Base-by-base conservation (phyloP, 2,113 vertebrate species). In the Malurus elegans region DNA sequence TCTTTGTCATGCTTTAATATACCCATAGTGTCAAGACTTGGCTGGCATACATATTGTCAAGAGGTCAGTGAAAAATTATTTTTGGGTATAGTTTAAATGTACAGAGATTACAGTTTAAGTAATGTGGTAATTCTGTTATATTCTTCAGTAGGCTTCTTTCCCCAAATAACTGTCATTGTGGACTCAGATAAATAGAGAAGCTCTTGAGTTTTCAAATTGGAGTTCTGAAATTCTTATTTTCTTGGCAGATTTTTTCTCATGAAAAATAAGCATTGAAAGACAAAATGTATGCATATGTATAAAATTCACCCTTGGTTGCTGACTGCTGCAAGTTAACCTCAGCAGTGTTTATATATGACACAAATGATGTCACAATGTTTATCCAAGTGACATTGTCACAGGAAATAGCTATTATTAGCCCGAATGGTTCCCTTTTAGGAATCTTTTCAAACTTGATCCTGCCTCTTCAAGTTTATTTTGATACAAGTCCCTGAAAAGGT, bases 351-450 rank as follows among this genome's bases (percentile, higher is more conserved):
- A 21, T 62, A 5, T 42, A 25, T 76, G 89, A 34, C 29, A 7
- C 32, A 76, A 92, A 26, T 67, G 69, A 76, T 86, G 56, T 92
- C 61, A 62, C 60, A 29, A 17, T 71, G 26, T 80, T 93, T 89
- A 76, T 79, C 75, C 56, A 74, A 70, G 74, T 88, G 83, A 78
- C 86, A 56, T 79, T 94, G 72, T 78, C 86, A 71, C 47, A 73
- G 91, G 71, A 90, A 91, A 60, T 70, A 80, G 34, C 36, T 95
- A 40, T 93, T 88, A 80, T 78, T 93, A 93, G 79, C 32, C 44
- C 16, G 70, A 47, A 74, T 5, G 2, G 86, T 95, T 88, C 86
- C 50, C 20, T 76, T 83, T 90, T 86, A 70, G 60, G 45, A 83
- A 75, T 75, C 26, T 0, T 2, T 31, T 80, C 75, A 74, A 93